Percentiles rank a stretch among this genome's conserved stretches.
phyloP scores from a whole-genome alignment of 2,797 vertebrate species.

The Lithobates pipiens region DNA sequence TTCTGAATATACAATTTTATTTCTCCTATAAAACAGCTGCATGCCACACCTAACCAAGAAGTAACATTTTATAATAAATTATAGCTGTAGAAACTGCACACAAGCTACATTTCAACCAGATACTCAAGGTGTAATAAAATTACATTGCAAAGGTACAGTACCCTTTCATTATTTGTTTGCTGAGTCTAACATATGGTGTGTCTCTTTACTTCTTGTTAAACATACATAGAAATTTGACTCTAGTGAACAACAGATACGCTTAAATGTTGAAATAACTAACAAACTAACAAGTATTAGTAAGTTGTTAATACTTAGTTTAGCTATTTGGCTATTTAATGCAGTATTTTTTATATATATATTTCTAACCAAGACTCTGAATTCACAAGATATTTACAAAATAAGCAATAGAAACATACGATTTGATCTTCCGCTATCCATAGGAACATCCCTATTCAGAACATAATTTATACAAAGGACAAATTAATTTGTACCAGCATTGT shows the following conservation, averaged over 20 bases:
- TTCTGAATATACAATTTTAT: conserved; percentile 41
- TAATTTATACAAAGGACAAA: no score
- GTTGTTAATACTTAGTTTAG: not conserved
- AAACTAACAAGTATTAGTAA: not conserved
- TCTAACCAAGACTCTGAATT: not conserved
- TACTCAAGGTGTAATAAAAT: conserved; percentile 22
- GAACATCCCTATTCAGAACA: no score
- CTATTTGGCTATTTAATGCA: not conserved
- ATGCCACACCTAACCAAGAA: conserved; percentile 40
- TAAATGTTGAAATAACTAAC: not conserved
- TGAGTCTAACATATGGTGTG: not conserved
- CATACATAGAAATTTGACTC: not conserved
- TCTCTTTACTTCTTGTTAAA: not conserved
- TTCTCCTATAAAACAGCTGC: conserved; percentile 49
- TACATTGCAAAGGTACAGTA: conserved; percentile 42
- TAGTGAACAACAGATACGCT: no score
- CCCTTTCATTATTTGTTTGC: conserved; percentile 48
- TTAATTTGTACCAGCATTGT: no score
- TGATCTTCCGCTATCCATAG: no score
- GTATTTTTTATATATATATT: not conserved
- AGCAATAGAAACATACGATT: no score
- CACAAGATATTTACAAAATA: no score
- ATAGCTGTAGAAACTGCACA: conserved; percentile 6
- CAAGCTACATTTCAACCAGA: conserved; percentile 12
- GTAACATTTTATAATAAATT: conserved; percentile 47